These are phyloP conservation scores for Empis stercorea DNA, from an alignment of 2,888 invertebrate genomes.

Conservation along the genomic window DNA sequence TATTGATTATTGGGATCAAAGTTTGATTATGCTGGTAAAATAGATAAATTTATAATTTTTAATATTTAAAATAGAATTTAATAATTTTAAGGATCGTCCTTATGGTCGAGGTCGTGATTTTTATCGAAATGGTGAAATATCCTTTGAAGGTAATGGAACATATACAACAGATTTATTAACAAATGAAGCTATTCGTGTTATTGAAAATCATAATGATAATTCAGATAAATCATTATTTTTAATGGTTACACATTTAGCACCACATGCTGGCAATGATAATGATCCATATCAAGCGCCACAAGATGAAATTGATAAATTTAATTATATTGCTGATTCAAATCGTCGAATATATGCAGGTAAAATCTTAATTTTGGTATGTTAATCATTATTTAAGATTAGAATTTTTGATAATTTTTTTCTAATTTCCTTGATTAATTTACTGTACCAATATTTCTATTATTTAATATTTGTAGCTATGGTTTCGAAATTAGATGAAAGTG, in stretches of 20 bases:
- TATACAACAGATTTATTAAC: conserved; percentile 63
- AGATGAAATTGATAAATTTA: conserved; percentile 53
- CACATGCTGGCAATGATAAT: conserved; percentile 61
- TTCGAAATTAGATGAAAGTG: conserved; percentile 68
- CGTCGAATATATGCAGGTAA: conserved; percentile 57
- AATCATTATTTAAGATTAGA: too few species aligned
- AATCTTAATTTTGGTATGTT: not conserved
- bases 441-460: too few species aligned
- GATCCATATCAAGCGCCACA: conserved; percentile 58
- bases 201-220: conserved; percentile 39
- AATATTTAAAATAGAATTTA: not conserved
- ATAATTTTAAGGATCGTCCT: conserved; percentile 4
- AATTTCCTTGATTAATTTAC: too few species aligned
- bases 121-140: conserved; percentile 39
- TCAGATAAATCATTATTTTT: conserved; percentile 55
- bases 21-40: conserved; percentile 33
- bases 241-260: conserved; percentile 64
- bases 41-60: not conserved
- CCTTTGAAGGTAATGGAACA: conserved; percentile 40
- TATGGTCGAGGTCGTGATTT: conserved; percentile 38
- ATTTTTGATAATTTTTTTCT: too few species aligned
- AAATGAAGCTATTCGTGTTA: conserved; percentile 48
- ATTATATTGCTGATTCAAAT: conserved; percentile 50
- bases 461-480: conserved; percentile 58
- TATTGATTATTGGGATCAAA: conserved; percentile 66